A percentile compares a stretch with the other conserved stretches of the same genome.
These are phyloP conservation scores for Poeciliopsis prolifica DNA, from an alignment of 2,113 vertebrate species.

Conservation along the genomic window DNA sequence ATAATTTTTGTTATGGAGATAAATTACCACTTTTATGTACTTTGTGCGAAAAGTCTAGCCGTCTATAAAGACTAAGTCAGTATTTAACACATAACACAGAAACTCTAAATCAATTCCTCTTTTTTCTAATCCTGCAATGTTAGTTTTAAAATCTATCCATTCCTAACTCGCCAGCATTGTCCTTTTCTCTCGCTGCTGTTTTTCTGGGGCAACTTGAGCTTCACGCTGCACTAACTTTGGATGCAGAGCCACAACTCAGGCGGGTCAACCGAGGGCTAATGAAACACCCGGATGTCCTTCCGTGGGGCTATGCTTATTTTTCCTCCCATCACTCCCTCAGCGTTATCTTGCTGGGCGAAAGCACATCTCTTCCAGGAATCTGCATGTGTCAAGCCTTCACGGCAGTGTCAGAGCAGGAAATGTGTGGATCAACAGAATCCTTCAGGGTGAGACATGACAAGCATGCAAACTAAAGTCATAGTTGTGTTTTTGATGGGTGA, in stretches of 20 bases:
- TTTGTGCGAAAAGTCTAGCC: constrained; percentile 1
- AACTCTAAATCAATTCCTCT: constrained; percentile 11
- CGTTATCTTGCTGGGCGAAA: constrained; percentile 16
- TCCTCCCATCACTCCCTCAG: constrained; percentile 4
- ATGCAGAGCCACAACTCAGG: constrained; percentile 10
- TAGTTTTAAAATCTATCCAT: constrained; percentile 14
- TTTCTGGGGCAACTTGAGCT: not conserved
- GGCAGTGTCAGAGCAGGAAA: constrained; percentile 23
- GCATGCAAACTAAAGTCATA: not conserved
- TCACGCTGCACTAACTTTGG: constrained; percentile 16
- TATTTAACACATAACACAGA: constrained; percentile 1
- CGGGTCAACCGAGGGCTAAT: constrained; percentile 30
- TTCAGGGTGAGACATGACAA: not conserved
- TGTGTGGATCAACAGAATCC: not conserved
- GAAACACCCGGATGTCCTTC: constrained; percentile 39
- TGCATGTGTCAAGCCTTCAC: constrained; percentile 22
- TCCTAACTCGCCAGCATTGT: not conserved
- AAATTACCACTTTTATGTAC: constrained; percentile 20
- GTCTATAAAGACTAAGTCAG: constrained; percentile 9
- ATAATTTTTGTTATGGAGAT: constrained; percentile 39
- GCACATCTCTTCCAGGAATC: constrained; percentile 15
- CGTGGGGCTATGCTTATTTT: constrained; percentile 25
- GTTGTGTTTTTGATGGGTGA: constrained; percentile 4
- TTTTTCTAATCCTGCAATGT: constrained; percentile 7
- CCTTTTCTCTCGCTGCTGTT: not conserved